These are phyloP conservation scores for Capitulum mitella DNA, from an alignment of 2,888 invertebrate species.

Conservation along the genomic window DNA sequence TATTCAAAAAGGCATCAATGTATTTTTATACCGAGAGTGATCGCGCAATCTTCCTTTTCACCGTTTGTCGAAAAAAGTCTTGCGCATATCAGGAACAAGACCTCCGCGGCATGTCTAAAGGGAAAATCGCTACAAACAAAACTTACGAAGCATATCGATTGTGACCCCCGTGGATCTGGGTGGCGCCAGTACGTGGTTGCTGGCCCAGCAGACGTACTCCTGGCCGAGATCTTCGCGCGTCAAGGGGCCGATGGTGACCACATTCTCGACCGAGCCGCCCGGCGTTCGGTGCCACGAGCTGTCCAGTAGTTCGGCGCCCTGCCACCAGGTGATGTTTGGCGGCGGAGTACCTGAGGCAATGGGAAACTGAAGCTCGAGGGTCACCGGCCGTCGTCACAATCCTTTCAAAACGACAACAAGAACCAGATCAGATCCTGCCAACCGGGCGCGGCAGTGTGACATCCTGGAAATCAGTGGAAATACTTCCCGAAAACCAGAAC, in stretches of 20 bases:
- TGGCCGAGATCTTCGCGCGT: slow-evolving; percentile 28
- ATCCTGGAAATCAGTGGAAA: no score
- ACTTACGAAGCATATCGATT: slow-evolving; percentile 34
- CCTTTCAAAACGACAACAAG: not conserved
- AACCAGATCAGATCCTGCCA: not conserved
- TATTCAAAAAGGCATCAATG: no score
- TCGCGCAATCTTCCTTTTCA: no score
- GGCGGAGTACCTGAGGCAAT: slow-evolving; percentile 1
- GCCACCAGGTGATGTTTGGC: slow-evolving; percentile 33
- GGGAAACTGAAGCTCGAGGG: not conserved
- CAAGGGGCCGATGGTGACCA: slow-evolving; percentile 34
- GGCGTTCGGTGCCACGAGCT: slow-evolving; percentile 26
- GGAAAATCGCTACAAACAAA: no score
- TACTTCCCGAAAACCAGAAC: not conserved
- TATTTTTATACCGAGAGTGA: no score
- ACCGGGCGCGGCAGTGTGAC: no score
- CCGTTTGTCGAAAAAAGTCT: no score
- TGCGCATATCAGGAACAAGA: no score
- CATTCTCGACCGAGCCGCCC: slow-evolving; percentile 29
- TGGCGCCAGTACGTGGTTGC: slow-evolving; percentile 32
- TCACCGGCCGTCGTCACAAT: no score
- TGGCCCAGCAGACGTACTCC: slow-evolving; percentile 32
- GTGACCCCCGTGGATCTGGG: slow-evolving; percentile 28
- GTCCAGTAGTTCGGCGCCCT: slow-evolving; percentile 31
- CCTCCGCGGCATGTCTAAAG: no score